A percentile compares a stretch with the other conserved stretches of the same genome.
These are phyloP conservation scores for Typhlichthys subterraneus DNA, from an alignment of 2,797 vertebrate genomes.

Conservation along the genomic window DNA sequence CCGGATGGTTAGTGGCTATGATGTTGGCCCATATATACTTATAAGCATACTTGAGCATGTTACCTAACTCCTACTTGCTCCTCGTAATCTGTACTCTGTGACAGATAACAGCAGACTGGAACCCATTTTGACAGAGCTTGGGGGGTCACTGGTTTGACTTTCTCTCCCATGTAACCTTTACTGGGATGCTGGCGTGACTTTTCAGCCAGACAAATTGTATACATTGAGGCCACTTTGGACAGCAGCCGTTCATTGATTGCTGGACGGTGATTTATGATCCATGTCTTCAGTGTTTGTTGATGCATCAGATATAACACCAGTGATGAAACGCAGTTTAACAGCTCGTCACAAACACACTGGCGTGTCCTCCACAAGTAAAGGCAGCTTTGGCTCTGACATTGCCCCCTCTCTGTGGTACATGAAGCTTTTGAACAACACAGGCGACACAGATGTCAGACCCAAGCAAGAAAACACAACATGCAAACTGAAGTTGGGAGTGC, in stretches of 20 bases:
- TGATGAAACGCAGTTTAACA: not conserved
- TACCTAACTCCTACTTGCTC: no score
- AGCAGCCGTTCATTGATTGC: not conserved
- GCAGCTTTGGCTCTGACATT: not conserved
- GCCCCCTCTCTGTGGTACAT: not conserved
- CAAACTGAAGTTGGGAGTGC: conserved; percentile 9
- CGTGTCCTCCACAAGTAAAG: not conserved
- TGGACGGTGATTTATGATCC: conserved; percentile 1
- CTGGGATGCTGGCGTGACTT: not conserved
- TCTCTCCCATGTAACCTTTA: not conserved
- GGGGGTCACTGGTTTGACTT: conserved; percentile 4
- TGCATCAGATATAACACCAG: not conserved
- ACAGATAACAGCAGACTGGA: conserved; percentile 16
- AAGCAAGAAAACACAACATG: not conserved
- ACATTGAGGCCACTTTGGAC: conserved; percentile 2
- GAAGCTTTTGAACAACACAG: conserved; percentile 7
- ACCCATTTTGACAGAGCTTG: conserved; percentile 14
- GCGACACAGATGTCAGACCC: conserved; percentile 16
- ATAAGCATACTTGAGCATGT: no score
- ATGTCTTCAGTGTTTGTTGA: not conserved
- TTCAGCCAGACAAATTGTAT: not conserved
- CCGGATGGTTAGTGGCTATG: no score
- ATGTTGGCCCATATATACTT: no score
- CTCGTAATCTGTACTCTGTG: not conserved
- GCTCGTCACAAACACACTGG: no score